These are phyloP conservation scores for Nannospalax galili DNA, from an alignment of 2,113 vertebrate species.

Conservation along the genomic window DNA sequence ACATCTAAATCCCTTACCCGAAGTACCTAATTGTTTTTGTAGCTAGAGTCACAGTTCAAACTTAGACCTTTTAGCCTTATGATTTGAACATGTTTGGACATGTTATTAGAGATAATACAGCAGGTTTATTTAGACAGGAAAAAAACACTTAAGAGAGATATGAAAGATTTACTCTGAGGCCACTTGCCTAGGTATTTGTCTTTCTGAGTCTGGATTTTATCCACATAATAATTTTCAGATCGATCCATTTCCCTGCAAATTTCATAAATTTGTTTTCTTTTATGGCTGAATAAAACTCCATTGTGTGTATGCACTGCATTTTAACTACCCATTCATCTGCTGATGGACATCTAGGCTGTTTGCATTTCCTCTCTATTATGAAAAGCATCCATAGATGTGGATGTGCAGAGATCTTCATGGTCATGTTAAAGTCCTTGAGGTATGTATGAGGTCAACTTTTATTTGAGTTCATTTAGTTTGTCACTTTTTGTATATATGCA, in stretches of 20 bases:
- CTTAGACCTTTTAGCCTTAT: conserved; percentile 2
- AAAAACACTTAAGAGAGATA: conserved; percentile 36
- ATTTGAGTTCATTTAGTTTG: no score
- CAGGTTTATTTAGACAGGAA: conserved; percentile 48
- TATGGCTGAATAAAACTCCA: not conserved
- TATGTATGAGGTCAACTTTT: not conserved
- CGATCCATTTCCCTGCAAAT: not conserved
- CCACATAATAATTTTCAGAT: not conserved
- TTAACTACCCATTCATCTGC: not conserved
- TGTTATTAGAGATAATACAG: not conserved
- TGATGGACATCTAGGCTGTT: not conserved
- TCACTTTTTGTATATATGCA: not conserved
- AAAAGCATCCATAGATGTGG: not conserved
- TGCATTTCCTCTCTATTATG: not conserved
- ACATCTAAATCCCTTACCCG: not conserved
- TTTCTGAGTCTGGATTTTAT: not conserved
- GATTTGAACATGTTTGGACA: conserved; percentile 28
- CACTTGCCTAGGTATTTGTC: not conserved
- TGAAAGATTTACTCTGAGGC: conserved; percentile 27
- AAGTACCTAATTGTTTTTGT: conserved; percentile 43
- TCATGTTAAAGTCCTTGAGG: not conserved
- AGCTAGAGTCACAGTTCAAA: conserved; percentile 11
- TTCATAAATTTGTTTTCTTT: not conserved
- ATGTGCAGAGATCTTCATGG: not conserved
- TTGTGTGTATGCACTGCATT: not conserved